phyloP scores from a whole-genome alignment of 2,888 invertebrate genomes.

The Apodemia mormo region DNA sequence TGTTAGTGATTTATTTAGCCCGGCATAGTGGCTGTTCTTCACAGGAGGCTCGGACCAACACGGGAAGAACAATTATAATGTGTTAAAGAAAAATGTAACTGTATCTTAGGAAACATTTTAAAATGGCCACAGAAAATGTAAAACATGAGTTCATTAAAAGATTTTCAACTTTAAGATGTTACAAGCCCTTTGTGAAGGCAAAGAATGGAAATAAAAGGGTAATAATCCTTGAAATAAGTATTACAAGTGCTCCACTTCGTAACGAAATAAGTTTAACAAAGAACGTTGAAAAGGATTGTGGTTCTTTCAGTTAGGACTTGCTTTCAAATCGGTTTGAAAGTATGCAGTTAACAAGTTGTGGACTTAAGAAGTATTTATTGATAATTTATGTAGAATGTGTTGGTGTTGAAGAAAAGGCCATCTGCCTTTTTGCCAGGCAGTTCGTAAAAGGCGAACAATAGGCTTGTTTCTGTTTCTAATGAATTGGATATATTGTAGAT shows the following conservation, averaged over 20 bases:
- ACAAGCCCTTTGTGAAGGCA: conserved; percentile 37
- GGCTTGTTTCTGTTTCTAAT: too few relatives aligned
- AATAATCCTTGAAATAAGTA: conserved; percentile 55
- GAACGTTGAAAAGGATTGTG: conserved; percentile 61
- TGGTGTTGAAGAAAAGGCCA: too few relatives aligned
- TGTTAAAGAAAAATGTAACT: neutral
- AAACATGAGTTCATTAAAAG: conserved; percentile 26
- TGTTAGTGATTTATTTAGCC: too few relatives aligned
- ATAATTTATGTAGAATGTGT: neutral
- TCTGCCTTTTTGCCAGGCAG: too few relatives aligned
- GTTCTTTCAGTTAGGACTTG: conserved; percentile 50
- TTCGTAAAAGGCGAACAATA: too few relatives aligned
- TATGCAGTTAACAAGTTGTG: conserved; percentile 26
- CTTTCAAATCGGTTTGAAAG: conserved; percentile 33
- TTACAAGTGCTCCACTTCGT: conserved; percentile 45
- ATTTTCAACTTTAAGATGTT: conserved; percentile 29
- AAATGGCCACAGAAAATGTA: conserved; percentile 11
- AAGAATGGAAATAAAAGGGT: conserved; percentile 47
- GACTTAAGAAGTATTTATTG: conserved; percentile 14
- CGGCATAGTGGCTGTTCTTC: too few relatives aligned
- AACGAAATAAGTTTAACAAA: conserved; percentile 54
- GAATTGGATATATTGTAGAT: too few relatives aligned
- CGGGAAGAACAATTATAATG: neutral
- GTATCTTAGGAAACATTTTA: conserved; percentile 26
- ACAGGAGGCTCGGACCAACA: too few relatives aligned